These are phyloP conservation scores for Ornithoptera alexandrae DNA, from an alignment of 2,888 invertebrate genomes.

Conservation along the genomic window DNA sequence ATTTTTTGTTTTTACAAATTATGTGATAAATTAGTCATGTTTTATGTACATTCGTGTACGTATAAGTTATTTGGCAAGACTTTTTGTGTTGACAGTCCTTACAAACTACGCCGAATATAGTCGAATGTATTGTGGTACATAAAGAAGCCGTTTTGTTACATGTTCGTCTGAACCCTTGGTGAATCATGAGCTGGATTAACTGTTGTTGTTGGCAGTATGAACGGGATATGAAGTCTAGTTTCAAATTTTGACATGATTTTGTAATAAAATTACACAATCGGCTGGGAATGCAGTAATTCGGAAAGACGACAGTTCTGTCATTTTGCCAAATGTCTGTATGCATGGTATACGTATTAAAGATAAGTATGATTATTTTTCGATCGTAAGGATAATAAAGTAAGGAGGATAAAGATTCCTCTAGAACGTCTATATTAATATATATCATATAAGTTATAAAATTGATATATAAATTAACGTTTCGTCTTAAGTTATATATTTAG, in stretches of 20 bases:
- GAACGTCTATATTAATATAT: constrained; percentile 8
- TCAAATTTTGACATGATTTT: constrained; percentile 21
- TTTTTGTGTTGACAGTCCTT: not conserved
- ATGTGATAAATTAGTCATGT: not conserved
- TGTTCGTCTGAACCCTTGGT: not conserved
- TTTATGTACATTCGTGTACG: not conserved
- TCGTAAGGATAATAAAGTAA: not conserved
- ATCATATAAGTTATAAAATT: constrained; percentile 7
- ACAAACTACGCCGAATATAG: not conserved
- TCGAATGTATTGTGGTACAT: not conserved
- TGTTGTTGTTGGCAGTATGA: not conserved
- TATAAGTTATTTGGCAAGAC: not conserved
- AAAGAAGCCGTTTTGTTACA: not conserved
- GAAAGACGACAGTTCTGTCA: constrained; percentile 36
- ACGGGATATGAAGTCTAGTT: constrained; percentile 10
- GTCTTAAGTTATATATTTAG: constrained; percentile 24
- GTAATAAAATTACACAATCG: constrained; percentile 34
- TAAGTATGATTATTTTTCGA: constrained; percentile 15
- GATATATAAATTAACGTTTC: constrained; percentile 14
- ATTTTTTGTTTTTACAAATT: not conserved
- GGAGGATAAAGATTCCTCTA: constrained; percentile 7
- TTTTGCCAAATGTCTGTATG: constrained; percentile 38
- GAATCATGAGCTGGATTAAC: not conserved
- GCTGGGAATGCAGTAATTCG: constrained; percentile 42
- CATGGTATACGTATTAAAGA: constrained; percentile 10